Conservation (phyloP, 92 coral and sea anemone genomes). For the Porites divaricata region DNA sequence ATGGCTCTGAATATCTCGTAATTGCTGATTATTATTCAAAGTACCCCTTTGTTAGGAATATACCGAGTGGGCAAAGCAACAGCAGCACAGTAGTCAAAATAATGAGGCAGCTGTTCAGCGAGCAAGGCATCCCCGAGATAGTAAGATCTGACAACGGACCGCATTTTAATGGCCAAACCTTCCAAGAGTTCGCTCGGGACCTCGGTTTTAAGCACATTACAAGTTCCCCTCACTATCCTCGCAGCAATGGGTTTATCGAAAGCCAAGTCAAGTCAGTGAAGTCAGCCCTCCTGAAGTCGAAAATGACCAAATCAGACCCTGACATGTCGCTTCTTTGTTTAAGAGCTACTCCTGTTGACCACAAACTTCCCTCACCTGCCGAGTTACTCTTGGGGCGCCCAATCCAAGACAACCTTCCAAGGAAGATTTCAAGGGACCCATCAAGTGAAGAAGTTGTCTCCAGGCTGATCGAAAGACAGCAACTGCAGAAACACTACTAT, state of each 20-base stretch:
- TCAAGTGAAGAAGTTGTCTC: slow-evolving; percentile 34
- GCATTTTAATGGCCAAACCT: slow-evolving; percentile 34
- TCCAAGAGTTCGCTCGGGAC: slow-evolving; percentile 41
- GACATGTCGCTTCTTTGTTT: background rate
- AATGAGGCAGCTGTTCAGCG: slow-evolving; percentile 44
- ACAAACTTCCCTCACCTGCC: slow-evolving; percentile 55
- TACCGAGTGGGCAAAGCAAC: slow-evolving; percentile 35
- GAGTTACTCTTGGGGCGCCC: slow-evolving; percentile 36
- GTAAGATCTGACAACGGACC: slow-evolving; percentile 56
- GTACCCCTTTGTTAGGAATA: slow-evolving; percentile 29
- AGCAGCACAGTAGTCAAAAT: slow-evolving; percentile 30
- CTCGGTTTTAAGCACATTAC: slow-evolving; percentile 41
- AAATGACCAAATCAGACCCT: no score
- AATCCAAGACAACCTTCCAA: slow-evolving; percentile 54
- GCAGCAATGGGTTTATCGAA: slow-evolving; percentile 44
- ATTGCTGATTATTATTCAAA: no score
- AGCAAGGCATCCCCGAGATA: slow-evolving; percentile 53
- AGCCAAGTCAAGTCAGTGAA: slow-evolving; percentile 5
- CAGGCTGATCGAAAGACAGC: slow-evolving; percentile 54
- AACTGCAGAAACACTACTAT: slow-evolving; percentile 48
- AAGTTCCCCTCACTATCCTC: slow-evolving; percentile 50
- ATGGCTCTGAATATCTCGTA: no score
- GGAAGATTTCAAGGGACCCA: slow-evolving; percentile 27
- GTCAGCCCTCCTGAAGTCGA: no score
- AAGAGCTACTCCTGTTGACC: slow-evolving; percentile 35